Evolutionary conservation across 2,113 vertebrate species (phyloP), one percentile per base, ranked within the genome.

Genomic region (Phalacrocorax aristotelis): DNA sequence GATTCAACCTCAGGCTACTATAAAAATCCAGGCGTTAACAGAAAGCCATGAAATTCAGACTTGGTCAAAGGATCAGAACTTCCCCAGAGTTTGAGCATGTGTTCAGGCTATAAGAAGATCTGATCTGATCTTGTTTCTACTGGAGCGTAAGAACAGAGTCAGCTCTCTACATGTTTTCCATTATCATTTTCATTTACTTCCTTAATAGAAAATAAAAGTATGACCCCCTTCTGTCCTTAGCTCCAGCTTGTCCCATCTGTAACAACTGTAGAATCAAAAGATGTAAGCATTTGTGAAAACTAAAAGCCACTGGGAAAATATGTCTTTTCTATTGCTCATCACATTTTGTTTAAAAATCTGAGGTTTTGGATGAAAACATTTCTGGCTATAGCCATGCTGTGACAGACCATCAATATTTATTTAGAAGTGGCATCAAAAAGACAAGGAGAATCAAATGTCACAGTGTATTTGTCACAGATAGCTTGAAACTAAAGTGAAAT

Each of bases 341-440:
- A 76, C n/a, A 38, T 69, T 92, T 91, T 79, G 52, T 96, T 96
- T 87, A 81, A 92, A 95, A 95, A 94, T 40, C 20, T 44, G 60
- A 62, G 30, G 46, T 68, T 92, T 97, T 75, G 27, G 57, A 86
- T 86, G 15, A 80, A 87, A 95, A 71, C 21, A 64, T 81, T 80
- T 81, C 92, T 92, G 46, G 13, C 82, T 74, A 23, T 74, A 80
- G 46, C 60, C 64, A 30, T 68, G 48, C 60, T 86, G 60, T 92
- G 83, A 87, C 88, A 92, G 36, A 44, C 40, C 83, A 89, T 90
- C 86, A 94, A 38, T 89, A 94, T 85, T 92, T 93, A 76, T 93
- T 94, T 92, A 82, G 61, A 87, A 83, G 25, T 69, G 74, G 48
- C 91, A 95, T 95, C 89, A 97, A 91, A 95, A 96, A 95, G 91